These are phyloP conservation scores for Listronotus oregonensis DNA, from an alignment of 1,140 invertebrate genomes.

Conservation along the genomic window DNA sequence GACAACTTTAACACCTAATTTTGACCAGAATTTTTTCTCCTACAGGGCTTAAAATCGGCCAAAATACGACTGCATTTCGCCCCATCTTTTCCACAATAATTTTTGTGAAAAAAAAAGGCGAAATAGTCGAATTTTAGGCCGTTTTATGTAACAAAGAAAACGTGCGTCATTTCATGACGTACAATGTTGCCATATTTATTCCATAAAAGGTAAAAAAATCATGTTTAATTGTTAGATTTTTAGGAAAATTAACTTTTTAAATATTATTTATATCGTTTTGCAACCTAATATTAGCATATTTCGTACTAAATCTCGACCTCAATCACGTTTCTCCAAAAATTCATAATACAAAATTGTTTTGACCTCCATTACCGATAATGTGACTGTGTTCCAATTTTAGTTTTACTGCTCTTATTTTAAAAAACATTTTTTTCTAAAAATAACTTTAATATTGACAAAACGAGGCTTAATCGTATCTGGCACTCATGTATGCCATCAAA, in stretches of 20 bases:
- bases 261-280: conserved; percentile 25
- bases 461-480: not conserved
- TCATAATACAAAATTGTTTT: not conserved
- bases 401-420: not conserved
- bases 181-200: conserved; percentile 31
- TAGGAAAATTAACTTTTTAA: conserved; percentile 22
- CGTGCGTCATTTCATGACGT: conserved; percentile 27
- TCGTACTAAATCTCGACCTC: conserved; percentile 21
- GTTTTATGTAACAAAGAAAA: conserved; percentile 23
- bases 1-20: conserved; percentile 22
- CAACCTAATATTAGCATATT: conserved; percentile 50
- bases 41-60: conserved; percentile 17
- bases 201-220: conserved; percentile 23
- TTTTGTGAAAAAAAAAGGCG: conserved; percentile 19
- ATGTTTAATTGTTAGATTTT: conserved; percentile 22
- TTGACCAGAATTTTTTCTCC: conserved; percentile 21
- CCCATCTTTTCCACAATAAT: conserved; percentile 6
- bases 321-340: not conserved
- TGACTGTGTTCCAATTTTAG: conserved; percentile 4
- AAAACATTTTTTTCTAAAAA: not conserved
- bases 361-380: conserved; percentile 2
- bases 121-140: conserved; percentile 31
- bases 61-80: conserved; percentile 21
- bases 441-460: conserved; percentile 1
- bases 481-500: not conserved